phyloP scores from a whole-genome alignment of 1,140 invertebrate species.

The Notospermus geniculatus region DNA sequence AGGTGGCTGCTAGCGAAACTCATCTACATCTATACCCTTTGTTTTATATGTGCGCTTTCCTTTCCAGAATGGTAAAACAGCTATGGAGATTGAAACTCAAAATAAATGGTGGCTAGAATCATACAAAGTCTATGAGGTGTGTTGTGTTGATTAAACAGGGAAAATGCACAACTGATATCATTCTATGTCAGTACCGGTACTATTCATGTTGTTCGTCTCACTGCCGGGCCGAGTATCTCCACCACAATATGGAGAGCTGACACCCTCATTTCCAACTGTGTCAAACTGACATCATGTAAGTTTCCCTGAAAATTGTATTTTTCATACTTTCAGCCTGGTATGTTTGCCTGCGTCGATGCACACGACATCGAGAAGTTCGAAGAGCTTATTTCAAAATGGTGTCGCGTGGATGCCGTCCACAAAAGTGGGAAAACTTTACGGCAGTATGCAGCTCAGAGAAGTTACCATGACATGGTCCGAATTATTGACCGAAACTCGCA shows the following conservation, averaged over 20 bases:
- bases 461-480: slow-evolving; percentile 43
- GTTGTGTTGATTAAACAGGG: too few species aligned
- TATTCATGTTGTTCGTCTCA: too few species aligned
- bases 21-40: neutral
- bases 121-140: slow-evolving; percentile 38
- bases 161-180: too few species aligned
- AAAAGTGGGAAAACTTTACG: slow-evolving; percentile 39
- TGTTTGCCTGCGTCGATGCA: slow-evolving; percentile 35
- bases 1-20: too few species aligned
- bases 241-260: too few species aligned
- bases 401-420: slow-evolving; percentile 30
- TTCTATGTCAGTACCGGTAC: too few species aligned
- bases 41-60: neutral
- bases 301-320: too few species aligned
- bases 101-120: slow-evolving; percentile 39
- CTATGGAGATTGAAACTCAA: slow-evolving; percentile 31
- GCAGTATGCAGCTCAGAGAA: slow-evolving; percentile 39
- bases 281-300: too few species aligned
- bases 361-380: slow-evolving; percentile 40
- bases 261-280: too few species aligned
- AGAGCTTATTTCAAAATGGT: slow-evolving; percentile 40
- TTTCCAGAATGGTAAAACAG: slow-evolving; percentile 40
- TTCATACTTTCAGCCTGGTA: slow-evolving; percentile 45
- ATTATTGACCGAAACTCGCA: slow-evolving; percentile 40
- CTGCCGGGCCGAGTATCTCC: too few species aligned